phyloP scores from a whole-genome alignment of 2,888 invertebrate species.

The Leucophenga maculata region DNA sequence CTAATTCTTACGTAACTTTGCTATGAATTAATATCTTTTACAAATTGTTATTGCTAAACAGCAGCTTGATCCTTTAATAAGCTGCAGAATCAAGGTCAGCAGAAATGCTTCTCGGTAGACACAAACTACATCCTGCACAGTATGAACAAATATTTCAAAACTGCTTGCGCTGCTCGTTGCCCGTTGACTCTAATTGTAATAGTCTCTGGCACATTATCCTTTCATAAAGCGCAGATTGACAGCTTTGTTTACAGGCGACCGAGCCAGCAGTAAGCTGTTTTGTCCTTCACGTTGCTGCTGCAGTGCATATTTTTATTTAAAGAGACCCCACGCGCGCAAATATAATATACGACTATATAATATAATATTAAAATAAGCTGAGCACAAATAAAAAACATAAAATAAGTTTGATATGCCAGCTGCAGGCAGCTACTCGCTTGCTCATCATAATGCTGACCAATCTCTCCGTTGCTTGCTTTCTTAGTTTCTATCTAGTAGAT shows the following conservation, averaged over 20 bases:
- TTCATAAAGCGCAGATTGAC: slow-evolving; percentile 21
- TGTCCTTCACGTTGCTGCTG: not conserved
- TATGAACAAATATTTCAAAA: not conserved
- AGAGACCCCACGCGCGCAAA: not conserved
- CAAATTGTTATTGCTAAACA: no score
- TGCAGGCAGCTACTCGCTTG: not conserved
- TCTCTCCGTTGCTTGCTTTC: not conserved
- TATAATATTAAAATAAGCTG: slow-evolving; percentile 13
- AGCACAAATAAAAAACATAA: not conserved
- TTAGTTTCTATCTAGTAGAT: not conserved
- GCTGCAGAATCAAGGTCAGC: no score
- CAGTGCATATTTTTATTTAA: not conserved
- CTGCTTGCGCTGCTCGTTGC: not conserved
- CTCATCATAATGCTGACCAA: not conserved
- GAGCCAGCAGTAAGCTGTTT: not conserved
- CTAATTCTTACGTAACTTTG: no score
- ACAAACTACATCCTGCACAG: no score
- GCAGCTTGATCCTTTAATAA: no score
- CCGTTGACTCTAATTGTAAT: slow-evolving; percentile 1
- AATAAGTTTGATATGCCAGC: slow-evolving; percentile 16
- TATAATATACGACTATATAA: no score
- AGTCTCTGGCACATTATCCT: slow-evolving; percentile 13
- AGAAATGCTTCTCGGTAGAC: no score
- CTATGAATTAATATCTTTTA: no score
- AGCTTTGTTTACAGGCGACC: slow-evolving; percentile 19